Evolutionary conservation across 2,113 vertebrate genomes (phyloP).

Genomic region (Pygoscelis antarcticus): DNA sequence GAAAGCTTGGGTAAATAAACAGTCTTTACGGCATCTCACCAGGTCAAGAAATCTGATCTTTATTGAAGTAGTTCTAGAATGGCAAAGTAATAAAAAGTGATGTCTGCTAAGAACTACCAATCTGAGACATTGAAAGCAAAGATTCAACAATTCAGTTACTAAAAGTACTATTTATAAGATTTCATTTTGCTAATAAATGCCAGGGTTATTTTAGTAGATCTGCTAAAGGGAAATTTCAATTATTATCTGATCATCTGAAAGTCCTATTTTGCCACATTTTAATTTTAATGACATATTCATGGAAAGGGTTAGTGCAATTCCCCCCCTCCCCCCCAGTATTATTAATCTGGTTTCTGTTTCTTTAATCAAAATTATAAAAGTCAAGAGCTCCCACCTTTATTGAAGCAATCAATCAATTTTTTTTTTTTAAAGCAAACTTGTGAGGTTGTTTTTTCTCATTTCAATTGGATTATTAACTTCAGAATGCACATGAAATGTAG

Average conservation of each 20-base stretch:
- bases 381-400: background rate
- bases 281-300: background rate
- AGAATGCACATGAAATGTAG: background rate
- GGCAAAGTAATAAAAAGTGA: background rate
- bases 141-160: background rate
- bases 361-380: constrained; percentile 19
- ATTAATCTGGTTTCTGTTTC: background rate
- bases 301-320: background rate
- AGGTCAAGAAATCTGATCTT: background rate
- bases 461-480: background rate
- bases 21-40: background rate
- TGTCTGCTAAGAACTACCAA: background rate
- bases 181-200: background rate
- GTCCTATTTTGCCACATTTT: background rate
- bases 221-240: background rate
- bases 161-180: background rate
- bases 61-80: background rate
- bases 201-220: background rate
- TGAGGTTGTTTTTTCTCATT: background rate
- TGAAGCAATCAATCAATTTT: background rate
- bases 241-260: background rate
- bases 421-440: background rate
- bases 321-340: background rate
- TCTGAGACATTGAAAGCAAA: background rate
- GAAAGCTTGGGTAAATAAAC: background rate